Percentiles rank a stretch among this genome's conserved stretches.
phyloP scores from a whole-genome alignment of 2,113 vertebrate species.

The Rynchops niger region DNA sequence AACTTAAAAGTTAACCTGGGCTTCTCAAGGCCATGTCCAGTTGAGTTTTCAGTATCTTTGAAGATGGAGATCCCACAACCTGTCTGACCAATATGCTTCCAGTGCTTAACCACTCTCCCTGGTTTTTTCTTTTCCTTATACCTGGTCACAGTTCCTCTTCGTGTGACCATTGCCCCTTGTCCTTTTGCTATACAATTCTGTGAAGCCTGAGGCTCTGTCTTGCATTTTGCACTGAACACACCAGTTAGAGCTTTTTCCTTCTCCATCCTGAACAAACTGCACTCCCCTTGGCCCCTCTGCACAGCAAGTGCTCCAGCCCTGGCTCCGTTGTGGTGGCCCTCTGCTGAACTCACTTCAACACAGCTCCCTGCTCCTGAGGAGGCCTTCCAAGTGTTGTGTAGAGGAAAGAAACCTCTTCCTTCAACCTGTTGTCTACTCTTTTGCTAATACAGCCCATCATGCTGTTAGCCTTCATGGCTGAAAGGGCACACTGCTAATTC shows the following conservation, averaged over 20 bases:
- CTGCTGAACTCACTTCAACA: not conserved
- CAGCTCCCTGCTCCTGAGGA: not conserved
- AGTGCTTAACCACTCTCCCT: not conserved
- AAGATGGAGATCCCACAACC: not conserved
- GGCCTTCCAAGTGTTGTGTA: not conserved
- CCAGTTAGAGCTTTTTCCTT: not conserved
- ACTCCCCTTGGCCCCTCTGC: not conserved
- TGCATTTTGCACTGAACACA: not conserved
- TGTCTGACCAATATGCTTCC: not conserved
- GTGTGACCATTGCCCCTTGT: not conserved
- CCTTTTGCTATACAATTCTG: not conserved
- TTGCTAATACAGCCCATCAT: not conserved
- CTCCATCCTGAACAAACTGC: not conserved
- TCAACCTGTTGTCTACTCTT: not conserved
- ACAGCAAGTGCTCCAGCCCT: not conserved
- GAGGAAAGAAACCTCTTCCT: not conserved
- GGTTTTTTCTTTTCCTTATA: not conserved
- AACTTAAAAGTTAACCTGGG: not conserved
- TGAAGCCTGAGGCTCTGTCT: not conserved
- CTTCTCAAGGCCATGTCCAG: not conserved
- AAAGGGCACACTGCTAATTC: not conserved
- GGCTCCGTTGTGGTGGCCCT: fast-evolving
- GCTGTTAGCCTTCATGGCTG: not conserved
- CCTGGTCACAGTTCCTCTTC: not conserved
- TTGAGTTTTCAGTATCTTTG: not conserved